These are phyloP conservation scores for Myanophis thanlyinensis DNA, from an alignment of 2,113 vertebrate genomes.

Conservation along the genomic window DNA sequence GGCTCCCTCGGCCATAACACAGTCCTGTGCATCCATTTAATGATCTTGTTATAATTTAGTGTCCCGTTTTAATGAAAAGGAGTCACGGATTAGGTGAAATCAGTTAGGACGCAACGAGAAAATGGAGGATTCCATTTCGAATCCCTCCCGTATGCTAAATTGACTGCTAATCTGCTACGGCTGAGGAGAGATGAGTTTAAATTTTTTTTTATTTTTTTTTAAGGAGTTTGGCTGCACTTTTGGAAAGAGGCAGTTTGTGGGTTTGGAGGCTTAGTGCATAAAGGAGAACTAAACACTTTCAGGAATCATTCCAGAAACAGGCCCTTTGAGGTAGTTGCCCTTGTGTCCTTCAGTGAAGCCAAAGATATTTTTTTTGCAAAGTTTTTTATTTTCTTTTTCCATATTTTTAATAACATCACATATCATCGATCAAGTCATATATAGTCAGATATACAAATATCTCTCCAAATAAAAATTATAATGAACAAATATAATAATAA, in stretches of 20 bases:
- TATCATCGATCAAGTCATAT: too few species aligned
- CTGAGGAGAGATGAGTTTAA: constrained; percentile 16
- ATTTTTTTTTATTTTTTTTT: constrained; percentile 28
- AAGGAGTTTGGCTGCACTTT: constrained; percentile 33
- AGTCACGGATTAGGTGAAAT: constrained; percentile 35
- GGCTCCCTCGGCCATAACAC: constrained; percentile 41
- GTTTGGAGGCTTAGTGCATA: constrained; percentile 13
- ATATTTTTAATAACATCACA: too few species aligned
- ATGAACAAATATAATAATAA: too few species aligned
- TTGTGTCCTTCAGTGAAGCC: constrained; percentile 8
- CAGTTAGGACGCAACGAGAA: constrained; percentile 34
- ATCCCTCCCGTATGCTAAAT: constrained; percentile 33
- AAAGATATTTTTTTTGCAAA: constrained; percentile 28
- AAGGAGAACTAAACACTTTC: constrained; percentile 17
- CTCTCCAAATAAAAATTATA: too few species aligned
- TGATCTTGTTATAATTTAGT: constrained; percentile 40
- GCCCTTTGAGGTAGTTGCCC: constrained; percentile 1
- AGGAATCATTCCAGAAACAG: constrained; percentile 16
- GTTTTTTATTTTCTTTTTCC: too few species aligned
- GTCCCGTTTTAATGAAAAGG: constrained; percentile 42
- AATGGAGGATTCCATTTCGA: constrained; percentile 21
- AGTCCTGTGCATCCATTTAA: constrained; percentile 33
- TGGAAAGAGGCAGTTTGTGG: constrained; percentile 26
- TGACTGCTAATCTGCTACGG: neutral
- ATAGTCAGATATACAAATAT: too few species aligned